These are phyloP conservation scores for Pheosia gnoma DNA, from an alignment of 2,888 invertebrate genomes.

Conservation along the genomic window DNA sequence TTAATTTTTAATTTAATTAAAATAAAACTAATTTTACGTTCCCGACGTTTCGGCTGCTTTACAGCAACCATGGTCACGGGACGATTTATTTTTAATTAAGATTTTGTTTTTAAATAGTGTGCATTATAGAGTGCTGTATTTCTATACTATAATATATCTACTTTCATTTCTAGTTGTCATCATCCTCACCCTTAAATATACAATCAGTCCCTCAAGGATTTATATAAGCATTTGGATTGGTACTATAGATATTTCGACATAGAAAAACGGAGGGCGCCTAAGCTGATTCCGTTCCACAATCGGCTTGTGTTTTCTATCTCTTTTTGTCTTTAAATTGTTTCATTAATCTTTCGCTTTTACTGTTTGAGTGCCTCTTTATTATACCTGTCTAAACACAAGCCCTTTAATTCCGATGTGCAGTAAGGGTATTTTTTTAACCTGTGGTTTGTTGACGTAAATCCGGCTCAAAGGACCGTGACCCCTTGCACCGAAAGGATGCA, in stretches of 20 bases:
- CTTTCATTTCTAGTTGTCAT: too few species aligned
- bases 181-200: too few species aligned
- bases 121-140: too few species aligned
- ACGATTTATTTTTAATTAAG: too few species aligned
- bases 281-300: conserved; percentile 49
- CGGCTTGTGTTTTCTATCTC: conserved; percentile 39
- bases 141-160: too few species aligned
- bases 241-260: background rate
- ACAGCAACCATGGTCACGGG: too few species aligned
- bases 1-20: too few species aligned
- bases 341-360: conserved; percentile 40
- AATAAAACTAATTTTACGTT: too few species aligned
- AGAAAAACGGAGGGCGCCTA: conserved; percentile 37
- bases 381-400: conserved; percentile 19
- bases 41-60: too few species aligned
- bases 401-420: conserved; percentile 25
- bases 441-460: conserved; percentile 28
- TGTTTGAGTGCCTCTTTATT: conserved; percentile 25
- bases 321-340: conserved; percentile 40
- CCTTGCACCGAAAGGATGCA: conserved; percentile 1
- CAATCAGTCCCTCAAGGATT: background rate
- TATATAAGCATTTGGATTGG: background rate
- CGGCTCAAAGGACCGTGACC: conserved; percentile 11
- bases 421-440: conserved; percentile 21
- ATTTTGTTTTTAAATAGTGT: too few species aligned